These are phyloP conservation scores for Platichthys stellatus DNA, from an alignment of 2,113 vertebrate genomes.

Conservation along the genomic window DNA sequence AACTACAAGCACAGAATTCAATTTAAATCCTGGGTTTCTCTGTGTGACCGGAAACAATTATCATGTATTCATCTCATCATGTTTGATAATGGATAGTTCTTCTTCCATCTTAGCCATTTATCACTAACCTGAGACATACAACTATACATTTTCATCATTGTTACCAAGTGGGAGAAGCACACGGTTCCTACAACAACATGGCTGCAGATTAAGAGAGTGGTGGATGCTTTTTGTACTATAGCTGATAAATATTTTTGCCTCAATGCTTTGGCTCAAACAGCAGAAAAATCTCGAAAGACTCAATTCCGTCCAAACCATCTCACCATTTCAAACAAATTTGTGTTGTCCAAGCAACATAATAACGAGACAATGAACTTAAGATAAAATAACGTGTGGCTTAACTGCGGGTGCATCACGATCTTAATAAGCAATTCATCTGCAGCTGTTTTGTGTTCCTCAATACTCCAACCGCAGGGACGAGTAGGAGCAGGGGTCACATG, in stretches of 20 bases:
- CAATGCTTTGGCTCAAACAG: neutral
- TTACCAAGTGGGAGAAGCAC: neutral
- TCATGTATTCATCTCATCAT: neutral
- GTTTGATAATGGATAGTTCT: slow-evolving; percentile 11
- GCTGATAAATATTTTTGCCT: slow-evolving; percentile 6
- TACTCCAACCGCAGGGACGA: too few relatives aligned
- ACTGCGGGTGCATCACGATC: neutral
- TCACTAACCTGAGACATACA: slow-evolving; percentile 5
- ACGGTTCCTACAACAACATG: neutral
- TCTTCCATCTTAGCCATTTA: slow-evolving; percentile 1
- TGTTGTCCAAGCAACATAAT: neutral
- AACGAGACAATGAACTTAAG: neutral
- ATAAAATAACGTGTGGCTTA: neutral
- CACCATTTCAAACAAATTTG: too few relatives aligned
- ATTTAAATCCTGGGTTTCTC: slow-evolving; percentile 33
- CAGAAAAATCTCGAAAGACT: neutral
- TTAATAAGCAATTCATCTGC: neutral
- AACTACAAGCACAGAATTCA: slow-evolving; percentile 63
- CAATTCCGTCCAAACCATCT: too few relatives aligned
- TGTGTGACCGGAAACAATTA: slow-evolving; percentile 14
- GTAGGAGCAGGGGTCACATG: neutral
- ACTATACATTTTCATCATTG: neutral
- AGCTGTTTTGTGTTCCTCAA: neutral
- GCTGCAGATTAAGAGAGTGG: neutral
- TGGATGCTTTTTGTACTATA: neutral